Evolutionary conservation across 1,140 invertebrate genomes (phyloP).

Genomic region (Acyrthosiphon pisum): DNA sequence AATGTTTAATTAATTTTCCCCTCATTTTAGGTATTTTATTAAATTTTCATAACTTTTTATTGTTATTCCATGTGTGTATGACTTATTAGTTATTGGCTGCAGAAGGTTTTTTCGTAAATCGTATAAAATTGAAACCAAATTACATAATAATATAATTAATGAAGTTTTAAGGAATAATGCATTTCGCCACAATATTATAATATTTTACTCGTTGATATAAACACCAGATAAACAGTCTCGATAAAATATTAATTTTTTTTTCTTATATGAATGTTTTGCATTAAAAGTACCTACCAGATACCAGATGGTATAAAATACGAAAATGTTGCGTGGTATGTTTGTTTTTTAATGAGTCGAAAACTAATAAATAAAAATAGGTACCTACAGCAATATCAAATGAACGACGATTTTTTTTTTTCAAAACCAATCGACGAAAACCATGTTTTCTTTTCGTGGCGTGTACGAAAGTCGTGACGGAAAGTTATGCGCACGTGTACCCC

Average conservation of each 20-base stretch:
- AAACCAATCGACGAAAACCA: neutral
- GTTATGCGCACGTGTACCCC: neutral
- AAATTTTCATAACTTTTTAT: too few species aligned
- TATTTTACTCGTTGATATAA: neutral
- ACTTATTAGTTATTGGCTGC: too few species aligned
- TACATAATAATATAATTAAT: neutral
- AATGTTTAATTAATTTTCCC: too few species aligned
- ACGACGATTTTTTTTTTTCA: neutral
- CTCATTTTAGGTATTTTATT: too few species aligned
- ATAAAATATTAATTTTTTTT: neutral
- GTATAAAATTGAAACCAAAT: too few species aligned
- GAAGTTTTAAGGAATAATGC: neutral
- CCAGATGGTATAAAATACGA: neutral
- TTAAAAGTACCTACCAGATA: too few species aligned
- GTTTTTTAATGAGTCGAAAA: neutral
- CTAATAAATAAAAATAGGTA: neutral
- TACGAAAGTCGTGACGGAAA: neutral
- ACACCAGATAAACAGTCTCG: neutral
- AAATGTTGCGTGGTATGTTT: neutral
- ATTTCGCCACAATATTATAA: neutral
- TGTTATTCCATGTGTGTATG: too few species aligned
- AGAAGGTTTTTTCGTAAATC: too few species aligned
- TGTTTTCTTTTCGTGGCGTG: conserved; percentile 5
- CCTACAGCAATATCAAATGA: neutral
- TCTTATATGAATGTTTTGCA: too few species aligned